Base-by-base conservation (phyloP, 2,113 vertebrate genomes). In the Hippocampus mohnikei region DNA sequence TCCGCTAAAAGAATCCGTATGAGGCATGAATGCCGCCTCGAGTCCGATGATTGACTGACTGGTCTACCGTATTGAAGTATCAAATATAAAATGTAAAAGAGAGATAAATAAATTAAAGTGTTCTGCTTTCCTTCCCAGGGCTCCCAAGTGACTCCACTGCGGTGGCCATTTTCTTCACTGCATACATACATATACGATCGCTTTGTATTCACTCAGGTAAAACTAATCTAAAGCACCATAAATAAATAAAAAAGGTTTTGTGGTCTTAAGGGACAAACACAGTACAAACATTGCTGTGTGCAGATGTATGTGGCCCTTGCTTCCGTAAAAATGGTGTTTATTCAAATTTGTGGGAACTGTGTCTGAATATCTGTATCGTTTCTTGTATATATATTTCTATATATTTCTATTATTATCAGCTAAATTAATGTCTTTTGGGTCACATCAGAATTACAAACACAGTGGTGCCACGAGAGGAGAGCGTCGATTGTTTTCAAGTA, bases 341-440 rank as follows among this genome's bases (percentile, higher is more conserved):
- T 42, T 37, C 44, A 48, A 33, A 61, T 60, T 79, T 64, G 5
- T 15, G 37, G 40, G 40, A 20, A n/a, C 46, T 59, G 61, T 41
- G 37, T n/a, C n/a, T 41, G 16, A 64, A 44, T 44, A 15, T 71
- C 50, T 68, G 84, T 87, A 76, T 85, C 81, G 18, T 5, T 8
- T n/a, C 5, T 5, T 40, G 20, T 21, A 62, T 41, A 86, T 84
- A 86, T 81, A 77, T 74, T 5, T 40, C 9, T 21, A 62, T 41
- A 86, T 84, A 86, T 81, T 79, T 74, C 79, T 81, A 86, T 83
- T 77, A 82, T 81, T 81, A 80, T 69, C 66, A 75, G 78, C 27
- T 29, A 8, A 27, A 60, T 33, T 33, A 18, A 3, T 60, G 6
- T 29, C 66, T 78, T 84, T 84, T 40, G 67, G 75, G 71, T 69